Evolutionary conservation across 2,888 invertebrate species (phyloP).

Genomic region (Melanophora roralis): DNA sequence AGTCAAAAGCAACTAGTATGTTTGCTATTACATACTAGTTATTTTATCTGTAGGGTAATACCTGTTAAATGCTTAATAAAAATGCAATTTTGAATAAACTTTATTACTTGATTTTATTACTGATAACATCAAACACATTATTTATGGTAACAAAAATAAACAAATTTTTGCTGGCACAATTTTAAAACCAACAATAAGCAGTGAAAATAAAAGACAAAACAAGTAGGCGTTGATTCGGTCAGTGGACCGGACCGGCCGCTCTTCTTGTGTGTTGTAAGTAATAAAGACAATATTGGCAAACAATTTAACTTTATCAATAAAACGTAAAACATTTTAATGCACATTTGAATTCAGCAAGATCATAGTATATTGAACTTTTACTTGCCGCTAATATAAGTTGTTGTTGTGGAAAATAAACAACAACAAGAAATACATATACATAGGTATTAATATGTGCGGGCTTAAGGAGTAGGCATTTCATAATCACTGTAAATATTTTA

Average conservation of each 20-base stretch:
- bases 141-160: not conserved
- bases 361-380: constrained; percentile 2
- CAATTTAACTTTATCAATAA: constrained; percentile 15
- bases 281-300: not conserved
- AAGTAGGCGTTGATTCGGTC: not conserved
- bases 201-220: not conserved
- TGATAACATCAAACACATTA: too few species aligned
- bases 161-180: not conserved
- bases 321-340: not conserved
- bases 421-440: not conserved
- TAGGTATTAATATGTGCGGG: too few species aligned
- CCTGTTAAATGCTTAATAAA: not conserved
- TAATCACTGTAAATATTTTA: not conserved
- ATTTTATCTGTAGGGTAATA: too few species aligned
- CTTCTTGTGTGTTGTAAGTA: not conserved
- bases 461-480: not conserved
- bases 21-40: too few species aligned
- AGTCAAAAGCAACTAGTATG: too few species aligned
- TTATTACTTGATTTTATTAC: too few species aligned
- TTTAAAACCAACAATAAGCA: not conserved
- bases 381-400: not conserved
- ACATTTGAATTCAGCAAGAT: not conserved
- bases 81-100: not conserved
- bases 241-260: not conserved
- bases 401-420: not conserved